These are phyloP conservation scores for Spodoptera picta DNA, from an alignment of 2,888 invertebrate species.

Conservation along the genomic window DNA sequence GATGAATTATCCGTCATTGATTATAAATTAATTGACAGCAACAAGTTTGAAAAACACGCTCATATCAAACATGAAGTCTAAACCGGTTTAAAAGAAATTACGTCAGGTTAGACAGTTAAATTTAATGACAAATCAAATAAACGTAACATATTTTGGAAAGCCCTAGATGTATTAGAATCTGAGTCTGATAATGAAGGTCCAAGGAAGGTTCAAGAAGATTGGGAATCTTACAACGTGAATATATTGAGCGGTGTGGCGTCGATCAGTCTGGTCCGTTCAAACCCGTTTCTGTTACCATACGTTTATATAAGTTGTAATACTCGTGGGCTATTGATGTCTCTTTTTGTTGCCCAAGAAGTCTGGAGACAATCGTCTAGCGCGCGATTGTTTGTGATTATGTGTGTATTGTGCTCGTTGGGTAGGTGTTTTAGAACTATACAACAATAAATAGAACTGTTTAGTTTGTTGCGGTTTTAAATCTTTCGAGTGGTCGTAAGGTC, in stretches of 20 bases:
- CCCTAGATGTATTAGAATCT: no score
- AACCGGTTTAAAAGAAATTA: no score
- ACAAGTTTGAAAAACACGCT: background rate
- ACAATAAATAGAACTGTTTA: background rate
- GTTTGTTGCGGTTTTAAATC: background rate
- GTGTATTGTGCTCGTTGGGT: slow-evolving; percentile 12
- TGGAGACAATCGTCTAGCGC: slow-evolving; percentile 34
- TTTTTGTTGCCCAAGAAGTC: slow-evolving; percentile 50
- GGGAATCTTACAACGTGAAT: slow-evolving; percentile 29
- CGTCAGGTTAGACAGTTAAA: no score
- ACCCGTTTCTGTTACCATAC: slow-evolving; percentile 53
- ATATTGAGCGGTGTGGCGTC: slow-evolving; percentile 47
- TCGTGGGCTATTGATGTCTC: slow-evolving; percentile 65
- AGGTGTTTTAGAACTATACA: slow-evolving; percentile 2
- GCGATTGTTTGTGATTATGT: slow-evolving; percentile 28
- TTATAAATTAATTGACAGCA: background rate
- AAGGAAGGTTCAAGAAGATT: slow-evolving; percentile 16
- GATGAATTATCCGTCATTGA: slow-evolving; percentile 1
- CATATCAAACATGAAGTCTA: no score
- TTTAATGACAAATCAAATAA: no score
- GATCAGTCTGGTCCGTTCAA: slow-evolving; percentile 53
- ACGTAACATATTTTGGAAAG: no score
- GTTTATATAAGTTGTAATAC: slow-evolving; percentile 60
- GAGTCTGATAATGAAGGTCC: no score
- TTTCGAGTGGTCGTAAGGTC: background rate